phyloP scores from a whole-genome alignment of 2,113 vertebrate genomes.

The Solenodon paradoxus region DNA sequence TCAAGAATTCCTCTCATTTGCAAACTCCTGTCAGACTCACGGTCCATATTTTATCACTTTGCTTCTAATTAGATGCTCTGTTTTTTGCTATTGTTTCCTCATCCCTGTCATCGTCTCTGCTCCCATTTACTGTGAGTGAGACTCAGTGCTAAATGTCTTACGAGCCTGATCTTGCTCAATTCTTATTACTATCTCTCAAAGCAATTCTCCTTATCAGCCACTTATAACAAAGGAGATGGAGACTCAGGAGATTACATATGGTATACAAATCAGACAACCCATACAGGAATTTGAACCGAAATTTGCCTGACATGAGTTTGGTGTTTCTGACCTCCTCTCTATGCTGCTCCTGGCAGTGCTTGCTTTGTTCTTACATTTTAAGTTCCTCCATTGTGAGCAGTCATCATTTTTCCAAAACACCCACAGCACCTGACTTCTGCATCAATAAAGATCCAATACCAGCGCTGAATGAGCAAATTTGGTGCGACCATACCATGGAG shows the following conservation, averaged over 20 bases:
- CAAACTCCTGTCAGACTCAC: neutral
- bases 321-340: neutral
- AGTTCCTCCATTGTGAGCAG: neutral
- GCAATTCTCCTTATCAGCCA: neutral
- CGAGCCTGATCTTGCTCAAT: neutral
- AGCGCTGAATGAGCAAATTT: neutral
- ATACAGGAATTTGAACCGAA: neutral
- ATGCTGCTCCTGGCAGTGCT: neutral
- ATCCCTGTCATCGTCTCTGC: no score
- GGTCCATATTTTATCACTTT: neutral
- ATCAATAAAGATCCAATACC: neutral
- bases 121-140: neutral
- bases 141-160: neutral
- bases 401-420: neutral
- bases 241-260: neutral
- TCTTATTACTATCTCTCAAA: neutral
- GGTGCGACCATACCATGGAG: neutral
- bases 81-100: neutral
- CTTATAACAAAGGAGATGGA: neutral
- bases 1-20: neutral
- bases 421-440: neutral
- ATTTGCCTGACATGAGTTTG: neutral
- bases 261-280: neutral
- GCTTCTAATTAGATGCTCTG: neutral
- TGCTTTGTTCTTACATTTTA: neutral